Percentiles rank a stretch among this genome's conserved stretches.
Evolutionary conservation across 2,888 invertebrate genomes (phyloP).

Genomic region (Andrena fulva): DNA sequence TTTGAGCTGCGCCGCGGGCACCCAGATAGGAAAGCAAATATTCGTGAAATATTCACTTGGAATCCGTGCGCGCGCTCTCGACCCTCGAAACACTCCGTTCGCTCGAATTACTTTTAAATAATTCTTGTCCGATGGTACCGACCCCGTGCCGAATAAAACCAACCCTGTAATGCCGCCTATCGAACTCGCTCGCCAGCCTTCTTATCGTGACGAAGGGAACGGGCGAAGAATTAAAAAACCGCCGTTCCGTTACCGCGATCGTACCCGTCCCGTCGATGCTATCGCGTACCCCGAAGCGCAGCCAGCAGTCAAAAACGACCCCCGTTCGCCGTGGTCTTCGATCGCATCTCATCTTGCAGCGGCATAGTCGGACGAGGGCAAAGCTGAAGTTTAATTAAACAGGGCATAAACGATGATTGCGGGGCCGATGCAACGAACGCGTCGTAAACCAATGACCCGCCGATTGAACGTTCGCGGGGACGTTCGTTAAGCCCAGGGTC

Average conservation of each 20-base stretch:
- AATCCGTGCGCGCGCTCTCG: too few species aligned
- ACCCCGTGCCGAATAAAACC: too few species aligned
- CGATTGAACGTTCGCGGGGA: conserved; percentile 17
- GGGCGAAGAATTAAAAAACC: neutral
- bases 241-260: neutral
- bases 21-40: neutral
- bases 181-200: too few species aligned
- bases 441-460: neutral
- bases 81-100: too few species aligned
- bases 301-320: neutral
- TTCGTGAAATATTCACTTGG: neutral
- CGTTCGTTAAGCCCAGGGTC: conserved; percentile 35
- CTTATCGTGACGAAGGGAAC: too few species aligned
- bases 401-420: conserved; percentile 24
- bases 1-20: neutral
- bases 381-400: conserved; percentile 48
- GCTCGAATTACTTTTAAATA: too few species aligned
- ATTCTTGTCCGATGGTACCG: too few species aligned
- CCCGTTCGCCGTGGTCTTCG: neutral
- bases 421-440: neutral
- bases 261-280: neutral
- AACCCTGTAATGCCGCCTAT: too few species aligned
- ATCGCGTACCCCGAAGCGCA: neutral
- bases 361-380: neutral
- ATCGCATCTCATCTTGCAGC: neutral